Conservation (phyloP, 1,140 invertebrate species). For the Zophobas atratus region DNA sequence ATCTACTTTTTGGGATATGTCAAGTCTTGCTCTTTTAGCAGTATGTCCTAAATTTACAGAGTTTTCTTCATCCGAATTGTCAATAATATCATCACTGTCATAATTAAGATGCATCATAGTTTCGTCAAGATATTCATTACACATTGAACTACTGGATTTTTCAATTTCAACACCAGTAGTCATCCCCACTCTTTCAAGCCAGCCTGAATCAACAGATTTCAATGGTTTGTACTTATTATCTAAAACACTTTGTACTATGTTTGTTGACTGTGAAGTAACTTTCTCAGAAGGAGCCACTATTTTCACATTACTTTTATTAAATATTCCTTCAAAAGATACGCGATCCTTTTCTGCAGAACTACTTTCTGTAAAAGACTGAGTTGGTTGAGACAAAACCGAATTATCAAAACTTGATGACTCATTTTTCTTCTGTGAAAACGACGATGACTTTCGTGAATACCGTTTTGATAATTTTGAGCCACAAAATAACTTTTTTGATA, state of each 20-base stretch:
- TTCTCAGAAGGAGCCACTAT: constrained; percentile 59
- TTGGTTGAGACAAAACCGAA: constrained; percentile 53
- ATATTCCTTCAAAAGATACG: constrained; percentile 25
- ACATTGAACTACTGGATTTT: constrained; percentile 38
- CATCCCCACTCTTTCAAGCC: constrained; percentile 62
- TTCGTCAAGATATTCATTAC: constrained; percentile 29
- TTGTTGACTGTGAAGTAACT: constrained; percentile 63
- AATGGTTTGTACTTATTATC: constrained; percentile 55
- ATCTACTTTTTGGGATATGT: neutral
- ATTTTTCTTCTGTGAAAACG: constrained; percentile 64
- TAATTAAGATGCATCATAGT: constrained; percentile 50
- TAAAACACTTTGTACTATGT: constrained; percentile 66
- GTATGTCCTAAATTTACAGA: constrained; percentile 53
- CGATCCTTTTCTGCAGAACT: neutral
- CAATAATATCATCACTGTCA: constrained; percentile 73
- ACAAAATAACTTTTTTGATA: constrained; percentile 80
- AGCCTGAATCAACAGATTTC: constrained; percentile 62
- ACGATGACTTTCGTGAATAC: constrained; percentile 82
- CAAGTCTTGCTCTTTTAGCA: constrained; percentile 63
- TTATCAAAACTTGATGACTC: constrained; percentile 54
- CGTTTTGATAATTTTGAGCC: constrained; percentile 78
- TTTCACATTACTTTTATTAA: constrained; percentile 49
- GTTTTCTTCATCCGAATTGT: constrained; percentile 76
- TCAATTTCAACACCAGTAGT: constrained; percentile 53
- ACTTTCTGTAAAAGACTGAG: constrained; percentile 19